phyloP scores from a whole-genome alignment of 2,888 invertebrate species.

The Lasioglossum villosulum region DNA sequence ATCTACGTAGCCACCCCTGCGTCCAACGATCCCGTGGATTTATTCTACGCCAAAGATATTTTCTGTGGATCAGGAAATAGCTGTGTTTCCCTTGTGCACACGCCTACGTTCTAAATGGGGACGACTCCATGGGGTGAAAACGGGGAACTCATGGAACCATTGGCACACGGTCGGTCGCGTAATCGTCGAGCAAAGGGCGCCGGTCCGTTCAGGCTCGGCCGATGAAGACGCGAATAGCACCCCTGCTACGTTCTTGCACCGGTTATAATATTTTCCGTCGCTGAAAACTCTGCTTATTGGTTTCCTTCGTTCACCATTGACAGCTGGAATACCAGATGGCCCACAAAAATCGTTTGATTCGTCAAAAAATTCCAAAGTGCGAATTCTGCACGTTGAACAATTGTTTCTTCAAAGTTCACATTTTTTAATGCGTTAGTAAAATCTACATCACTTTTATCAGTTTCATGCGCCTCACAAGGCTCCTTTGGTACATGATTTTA shows the following conservation, averaged over 20 bases:
- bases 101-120: conserved; percentile 41
- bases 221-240: conserved; percentile 33
- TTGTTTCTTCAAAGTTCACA: too few species aligned
- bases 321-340: neutral
- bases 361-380: neutral
- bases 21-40: neutral
- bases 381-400: too few species aligned
- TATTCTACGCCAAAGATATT: neutral
- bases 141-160: conserved; percentile 45
- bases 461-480: too few species aligned
- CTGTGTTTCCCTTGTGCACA: conserved; percentile 31
- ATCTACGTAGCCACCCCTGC: neutral
- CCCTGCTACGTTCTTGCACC: conserved; percentile 23
- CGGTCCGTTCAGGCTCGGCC: conserved; percentile 49
- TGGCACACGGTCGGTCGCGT: conserved; percentile 62
- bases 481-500: too few species aligned
- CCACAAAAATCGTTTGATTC: neutral
- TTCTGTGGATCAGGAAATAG: conserved; percentile 7
- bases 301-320: neutral
- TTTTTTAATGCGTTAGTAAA: too few species aligned
- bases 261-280: conserved; percentile 5
- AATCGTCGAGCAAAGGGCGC: conserved; percentile 64
- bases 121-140: conserved; percentile 42
- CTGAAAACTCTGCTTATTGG: neutral
- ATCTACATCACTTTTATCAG: too few species aligned